Base-by-base conservation (phyloP, 2,797 vertebrate genomes). In the Sebastes miniatus region DNA sequence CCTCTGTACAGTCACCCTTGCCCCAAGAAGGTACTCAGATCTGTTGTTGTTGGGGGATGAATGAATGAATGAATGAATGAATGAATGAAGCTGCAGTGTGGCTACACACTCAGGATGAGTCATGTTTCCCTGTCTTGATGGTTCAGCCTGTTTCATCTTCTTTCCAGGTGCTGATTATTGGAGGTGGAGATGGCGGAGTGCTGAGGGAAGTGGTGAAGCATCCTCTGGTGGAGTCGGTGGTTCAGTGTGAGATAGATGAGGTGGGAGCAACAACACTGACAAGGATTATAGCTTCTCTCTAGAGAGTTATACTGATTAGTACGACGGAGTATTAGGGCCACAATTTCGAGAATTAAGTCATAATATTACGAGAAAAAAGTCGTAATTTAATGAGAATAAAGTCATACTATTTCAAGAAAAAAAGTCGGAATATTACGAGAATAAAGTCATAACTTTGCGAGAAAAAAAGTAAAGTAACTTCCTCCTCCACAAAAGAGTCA, bases 171-270 rank as follows among this genome's bases (percentile, higher is more conserved):
- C 95, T 99, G 80, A 97, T 99, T 73, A 99, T 99, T 34, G 98
- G 98, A 0, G 98, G 98, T 0, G 98, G 98, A 4, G 98, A 99
- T 3, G 98, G 98, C 0, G 98, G 98, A 0, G 99, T 99, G 83
- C 85, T 99, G 4, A 95, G 98, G 5, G 98, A 99, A 87, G 99
- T 99, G 75, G 97, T 99, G 80, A 99, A 99, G 86, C 96, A 99
- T 85, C 94, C 97, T 0, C 90, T 96, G 1, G 98, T 99, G 86
- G 97, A 99, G 63, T 97, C 97, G 0, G 99, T 97, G 80, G 96
- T 98, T 80, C 97, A 98, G 93, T 99, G 99, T 29, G 98, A 99
- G 74, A 99, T 99, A 3, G 98, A 99, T 16, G 97, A 99, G 98
- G 98, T 99, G 78, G 52, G 94, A 88, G 58, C 59, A 50, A 9